Evolutionary conservation across 2,797 vertebrate species (phyloP), one percentile per base, ranked within the genome.

Genomic region (Sus cebifrons): DNA sequence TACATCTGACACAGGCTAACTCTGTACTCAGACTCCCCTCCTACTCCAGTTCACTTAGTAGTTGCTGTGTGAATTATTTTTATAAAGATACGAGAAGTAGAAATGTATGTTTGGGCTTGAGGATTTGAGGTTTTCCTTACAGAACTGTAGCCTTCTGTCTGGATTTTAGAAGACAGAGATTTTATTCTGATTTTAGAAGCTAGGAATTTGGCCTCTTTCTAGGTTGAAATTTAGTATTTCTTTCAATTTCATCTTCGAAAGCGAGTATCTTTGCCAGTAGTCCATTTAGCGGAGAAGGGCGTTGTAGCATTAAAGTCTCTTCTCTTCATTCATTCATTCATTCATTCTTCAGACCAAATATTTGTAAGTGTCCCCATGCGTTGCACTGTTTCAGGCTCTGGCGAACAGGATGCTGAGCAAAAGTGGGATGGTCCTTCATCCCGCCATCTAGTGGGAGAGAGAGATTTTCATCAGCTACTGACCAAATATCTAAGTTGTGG

Each of bases 181-280:
- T 95, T 82, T 87, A 32, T 92, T 71, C 70, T 94, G 75, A 89
- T 65, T 91, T 95, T 91, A 95, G 27, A 82, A 83, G 6, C 25
- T 25, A 88, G 17, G 29, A 92, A 94, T 95, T 94, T 95, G n/a
- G 15, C 62, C 65, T 89, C 32, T n/a, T 60, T 60, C n/a, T 89
- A 94, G 56, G 21, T 91, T 97, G 93, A 94, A 86, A 86, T 94
- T 96, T 86, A 94, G 79, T 5, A 67, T 94, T 94, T 86, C 15
- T 95, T 74, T 87, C n/a, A 73, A 52, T 79, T 65, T 94, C 93
- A 25, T 64, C 13, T 93, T 81, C 89, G 79, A 78, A 93, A 96
- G 83, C 93, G 94, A 70, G 18, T 91, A 29, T 64, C 74, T 87
- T 89, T 65, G 71, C 29, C 49, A 77, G 18, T 25, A 89, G 54